Conservation (phyloP, 2,888 invertebrate genomes). For the Leptinotarsa tumamoca region DNA sequence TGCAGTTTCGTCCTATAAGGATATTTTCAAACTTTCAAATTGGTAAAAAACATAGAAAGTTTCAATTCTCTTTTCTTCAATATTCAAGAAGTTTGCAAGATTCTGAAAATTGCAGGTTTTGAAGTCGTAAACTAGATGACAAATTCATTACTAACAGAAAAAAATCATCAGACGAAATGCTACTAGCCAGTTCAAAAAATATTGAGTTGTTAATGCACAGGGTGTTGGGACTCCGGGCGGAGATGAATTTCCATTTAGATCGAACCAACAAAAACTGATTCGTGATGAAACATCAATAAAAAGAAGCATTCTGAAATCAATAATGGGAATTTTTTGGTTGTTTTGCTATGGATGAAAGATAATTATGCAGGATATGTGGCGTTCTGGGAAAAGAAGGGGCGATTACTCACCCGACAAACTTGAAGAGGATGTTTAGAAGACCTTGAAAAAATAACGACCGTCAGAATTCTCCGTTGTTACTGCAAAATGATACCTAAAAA, state of each 20-base stretch:
- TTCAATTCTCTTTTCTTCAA: background rate
- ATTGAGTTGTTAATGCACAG: background rate
- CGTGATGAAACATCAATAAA: background rate
- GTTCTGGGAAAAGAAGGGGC: background rate
- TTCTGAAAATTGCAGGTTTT: background rate
- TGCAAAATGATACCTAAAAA: background rate
- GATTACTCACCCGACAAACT: background rate
- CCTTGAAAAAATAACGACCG: background rate
- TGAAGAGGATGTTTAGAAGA: background rate
- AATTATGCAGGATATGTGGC: background rate
- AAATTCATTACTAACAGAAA: background rate
- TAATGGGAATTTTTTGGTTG: background rate
- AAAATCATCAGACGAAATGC: background rate
- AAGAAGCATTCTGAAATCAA: background rate
- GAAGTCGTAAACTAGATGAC: slow-evolving; percentile 8
- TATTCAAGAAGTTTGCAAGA: slow-evolving; percentile 1
- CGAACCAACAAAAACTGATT: background rate
- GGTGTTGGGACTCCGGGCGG: background rate
- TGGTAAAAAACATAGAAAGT: too few species aligned
- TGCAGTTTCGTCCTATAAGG: too few species aligned
- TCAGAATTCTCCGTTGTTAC: slow-evolving; percentile 1
- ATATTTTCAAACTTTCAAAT: too few species aligned
- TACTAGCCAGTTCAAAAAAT: background rate
- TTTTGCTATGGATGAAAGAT: background rate
- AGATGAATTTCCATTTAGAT: slow-evolving; percentile 7